Evolutionary conservation across 2,113 vertebrate species (phyloP), one percentile per base, ranked within the genome.

Genomic region (Cynocephalus volans): DNA sequence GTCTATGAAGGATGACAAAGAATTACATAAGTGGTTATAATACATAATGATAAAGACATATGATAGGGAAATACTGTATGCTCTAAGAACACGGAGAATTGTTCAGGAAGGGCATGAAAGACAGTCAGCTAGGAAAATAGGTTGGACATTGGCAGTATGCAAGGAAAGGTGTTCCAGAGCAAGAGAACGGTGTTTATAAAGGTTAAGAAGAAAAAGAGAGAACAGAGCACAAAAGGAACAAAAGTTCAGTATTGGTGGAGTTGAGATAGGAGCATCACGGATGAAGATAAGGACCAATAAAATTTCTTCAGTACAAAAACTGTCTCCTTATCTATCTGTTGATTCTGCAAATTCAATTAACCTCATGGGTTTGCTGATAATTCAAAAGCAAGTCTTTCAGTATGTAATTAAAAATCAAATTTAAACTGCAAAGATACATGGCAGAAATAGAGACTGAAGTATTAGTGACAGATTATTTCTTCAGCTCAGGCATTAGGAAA

Each of bases 351-450:
- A 77, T 85, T 94, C 54, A 90, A 9, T 36, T 83, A 73, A 72
- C 11, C 33, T 93, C 77, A 64, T 36, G 76, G 19, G 18, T 79
- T 95, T 95, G 23, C 48, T 93, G 31, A 45, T 72, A 11, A 80
- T 50, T 81, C 70, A 76, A 65, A 73, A 6, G n/a, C 36, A n/a
- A 85, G 21, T 1, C 31, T 90, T 89, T 82, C n/a, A 31, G 11
- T 67, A 50, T 12, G 5, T 50, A 75, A 95, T 58, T 70, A 94
- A 94, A 95, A 92, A 73, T 95, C 21, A 81, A 88, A 89, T 75
- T 56, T 81, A 89, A 90, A 60, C 65, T 85, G 10, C 54, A 82
- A 84, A 80, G 41, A 67, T 28, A 36, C 7, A 62, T 13, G 17
- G 41, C 33, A 85, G 36, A 93, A 86, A 65, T 31, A 93, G 36